Evolutionary conservation across 2,888 invertebrate species (phyloP).

Genomic region (Acanthococcus lagerstroemiae): DNA sequence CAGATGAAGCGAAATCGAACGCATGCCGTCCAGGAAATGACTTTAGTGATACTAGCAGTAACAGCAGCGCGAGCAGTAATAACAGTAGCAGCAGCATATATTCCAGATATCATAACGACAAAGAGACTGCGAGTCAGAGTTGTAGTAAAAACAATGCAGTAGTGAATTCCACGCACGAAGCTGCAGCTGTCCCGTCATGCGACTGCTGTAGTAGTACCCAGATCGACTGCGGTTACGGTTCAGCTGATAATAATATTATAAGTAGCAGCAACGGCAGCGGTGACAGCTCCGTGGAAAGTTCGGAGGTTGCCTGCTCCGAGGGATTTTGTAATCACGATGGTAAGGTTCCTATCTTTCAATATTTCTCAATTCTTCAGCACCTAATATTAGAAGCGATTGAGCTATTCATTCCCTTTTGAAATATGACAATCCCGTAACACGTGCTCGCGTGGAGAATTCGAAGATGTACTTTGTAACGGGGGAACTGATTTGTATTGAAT

Average conservation of each 20-base stretch:
- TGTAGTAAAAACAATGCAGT: not conserved
- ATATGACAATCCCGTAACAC: too few species aligned
- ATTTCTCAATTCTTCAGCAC: too few species aligned
- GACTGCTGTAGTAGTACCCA: constrained; percentile 29
- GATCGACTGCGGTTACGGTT: constrained; percentile 33
- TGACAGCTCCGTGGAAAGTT: constrained; percentile 75
- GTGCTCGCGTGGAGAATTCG: too few species aligned
- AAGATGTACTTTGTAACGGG: too few species aligned
- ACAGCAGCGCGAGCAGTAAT: constrained; percentile 12
- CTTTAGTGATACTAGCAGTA: constrained; percentile 20
- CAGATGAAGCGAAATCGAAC: constrained; percentile 1
- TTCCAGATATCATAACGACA: constrained; percentile 28
- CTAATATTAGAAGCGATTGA: too few species aligned
- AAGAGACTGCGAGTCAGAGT: constrained; percentile 26
- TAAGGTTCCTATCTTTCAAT: too few species aligned
- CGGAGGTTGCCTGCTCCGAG: constrained; percentile 81
- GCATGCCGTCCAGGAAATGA: constrained; percentile 18
- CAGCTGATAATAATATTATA: constrained; percentile 33
- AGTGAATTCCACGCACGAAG: not conserved
- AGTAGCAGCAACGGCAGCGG: constrained; percentile 40
- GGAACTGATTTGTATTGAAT: too few species aligned
- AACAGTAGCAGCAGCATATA: constrained; percentile 9
- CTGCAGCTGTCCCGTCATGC: constrained; percentile 17
- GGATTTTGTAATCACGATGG: constrained; percentile 71
- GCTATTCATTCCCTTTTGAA: too few species aligned